Conservation (phyloP, 2,113 vertebrate genomes). For the Stomatorhinus ivindoensis region DNA sequence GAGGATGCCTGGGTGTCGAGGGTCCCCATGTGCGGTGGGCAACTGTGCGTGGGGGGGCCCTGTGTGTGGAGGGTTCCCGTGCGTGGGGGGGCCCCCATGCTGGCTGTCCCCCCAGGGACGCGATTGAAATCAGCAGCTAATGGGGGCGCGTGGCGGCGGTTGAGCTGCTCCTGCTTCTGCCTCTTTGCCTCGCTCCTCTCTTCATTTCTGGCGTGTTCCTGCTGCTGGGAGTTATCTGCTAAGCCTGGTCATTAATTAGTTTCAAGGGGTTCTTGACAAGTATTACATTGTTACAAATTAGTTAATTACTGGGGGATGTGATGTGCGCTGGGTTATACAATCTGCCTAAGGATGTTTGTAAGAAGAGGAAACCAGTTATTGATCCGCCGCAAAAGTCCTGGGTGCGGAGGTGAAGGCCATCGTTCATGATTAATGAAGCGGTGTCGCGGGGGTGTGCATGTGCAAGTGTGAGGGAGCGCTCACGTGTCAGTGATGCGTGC, state of each 20-base stretch:
- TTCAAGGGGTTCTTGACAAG: constrained; percentile 50
- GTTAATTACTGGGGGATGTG: constrained; percentile 55
- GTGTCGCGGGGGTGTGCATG: background rate
- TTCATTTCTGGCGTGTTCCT: constrained; percentile 19
- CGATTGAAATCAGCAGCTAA: background rate
- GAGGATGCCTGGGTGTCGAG: background rate
- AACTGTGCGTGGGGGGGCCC: background rate
- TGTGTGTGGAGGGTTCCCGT: background rate
- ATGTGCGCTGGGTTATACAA: constrained; percentile 25
- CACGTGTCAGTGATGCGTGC: background rate
- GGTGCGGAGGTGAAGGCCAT: constrained; percentile 49
- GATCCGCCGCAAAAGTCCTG: constrained; percentile 50
- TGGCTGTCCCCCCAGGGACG: background rate
- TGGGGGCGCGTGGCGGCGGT: background rate
- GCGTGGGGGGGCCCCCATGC: background rate
- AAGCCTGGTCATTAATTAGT: constrained; percentile 60
- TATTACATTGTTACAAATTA: constrained; percentile 65
- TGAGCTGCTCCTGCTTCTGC: background rate
- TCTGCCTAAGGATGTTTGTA: constrained; percentile 52
- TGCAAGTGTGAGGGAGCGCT: background rate
- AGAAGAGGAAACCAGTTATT: constrained; percentile 59
- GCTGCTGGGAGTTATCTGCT: constrained; percentile 49
- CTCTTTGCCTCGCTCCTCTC: constrained; percentile 12
- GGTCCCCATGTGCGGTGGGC: background rate
- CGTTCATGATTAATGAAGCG: constrained; percentile 50